Percentiles rank a stretch among this genome's conserved stretches.
Conservation (phyloP, 2,888 invertebrate species). For the Pterobdella sp. region DNA sequence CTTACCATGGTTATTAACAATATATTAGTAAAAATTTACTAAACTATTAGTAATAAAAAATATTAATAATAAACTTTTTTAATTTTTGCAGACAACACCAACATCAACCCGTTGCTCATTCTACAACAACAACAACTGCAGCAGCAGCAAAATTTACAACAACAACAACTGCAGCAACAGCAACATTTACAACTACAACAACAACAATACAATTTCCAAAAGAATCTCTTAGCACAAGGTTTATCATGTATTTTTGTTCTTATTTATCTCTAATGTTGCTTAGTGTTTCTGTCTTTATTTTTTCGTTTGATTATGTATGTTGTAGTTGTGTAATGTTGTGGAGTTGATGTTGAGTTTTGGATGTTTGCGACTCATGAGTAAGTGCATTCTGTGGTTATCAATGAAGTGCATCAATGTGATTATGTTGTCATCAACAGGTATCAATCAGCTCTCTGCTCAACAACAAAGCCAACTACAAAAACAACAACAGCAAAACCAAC, state of each 20-base stretch:
- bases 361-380: too few species aligned
- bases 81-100: neutral
- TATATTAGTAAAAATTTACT: too few species aligned
- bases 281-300: neutral
- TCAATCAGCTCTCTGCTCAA: neutral
- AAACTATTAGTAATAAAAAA: too few species aligned
- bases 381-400: too few species aligned
- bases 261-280: neutral
- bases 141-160: neutral
- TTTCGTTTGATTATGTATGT: too few species aligned
- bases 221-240: neutral
- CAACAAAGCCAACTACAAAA: neutral
- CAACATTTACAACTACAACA: constrained; percentile 12
- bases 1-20: too few species aligned
- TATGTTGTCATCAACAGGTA: neutral
- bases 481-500: neutral
- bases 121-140: constrained; percentile 11
- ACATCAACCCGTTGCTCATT: constrained; percentile 12
- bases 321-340: too few species aligned
- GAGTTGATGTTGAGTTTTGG: too few species aligned
- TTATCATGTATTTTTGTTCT: neutral
- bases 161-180: neutral
- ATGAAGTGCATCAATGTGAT: too few species aligned
- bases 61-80: neutral
- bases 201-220: neutral